A percentile compares a stretch with the other conserved stretches of the same genome.
These are phyloP conservation scores for Luffia ferchaultella DNA, from an alignment of 2,888 invertebrate species.

Conservation along the genomic window DNA sequence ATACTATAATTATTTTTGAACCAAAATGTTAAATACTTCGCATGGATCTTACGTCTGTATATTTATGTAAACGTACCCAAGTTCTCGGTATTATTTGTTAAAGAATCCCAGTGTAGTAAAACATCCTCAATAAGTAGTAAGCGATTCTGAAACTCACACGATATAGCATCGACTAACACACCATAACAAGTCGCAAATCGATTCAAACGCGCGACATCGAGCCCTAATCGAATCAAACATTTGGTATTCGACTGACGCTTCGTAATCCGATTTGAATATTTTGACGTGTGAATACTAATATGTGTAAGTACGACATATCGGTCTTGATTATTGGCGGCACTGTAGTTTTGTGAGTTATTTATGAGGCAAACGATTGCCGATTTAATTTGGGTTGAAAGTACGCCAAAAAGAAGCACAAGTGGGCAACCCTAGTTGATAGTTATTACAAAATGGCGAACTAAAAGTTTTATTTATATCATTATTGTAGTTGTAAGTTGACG, in stretches of 20 bases:
- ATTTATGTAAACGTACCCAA: no score
- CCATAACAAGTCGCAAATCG: neutral
- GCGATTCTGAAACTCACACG: no score
- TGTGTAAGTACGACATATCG: conserved; percentile 47
- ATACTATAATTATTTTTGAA: no score
- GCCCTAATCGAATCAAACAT: conserved; percentile 18
- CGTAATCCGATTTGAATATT: conserved; percentile 58
- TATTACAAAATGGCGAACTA: neutral
- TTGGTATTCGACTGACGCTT: conserved; percentile 43
- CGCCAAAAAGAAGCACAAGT: conserved; percentile 10
- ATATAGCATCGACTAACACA: neutral
- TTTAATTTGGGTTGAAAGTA: conserved; percentile 34
- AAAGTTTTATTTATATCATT: no score
- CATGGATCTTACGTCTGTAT: no score
- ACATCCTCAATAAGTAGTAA: no score
- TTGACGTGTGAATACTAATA: conserved; percentile 50
- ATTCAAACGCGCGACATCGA: neutral
- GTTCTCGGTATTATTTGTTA: no score
- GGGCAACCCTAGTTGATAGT: neutral
- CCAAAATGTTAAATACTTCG: no score
- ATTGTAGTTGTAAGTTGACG: no score
- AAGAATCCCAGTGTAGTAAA: no score
- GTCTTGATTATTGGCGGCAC: conserved; percentile 29
- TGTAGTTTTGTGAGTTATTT: conserved; percentile 46
- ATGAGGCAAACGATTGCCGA: conserved; percentile 36